Evolutionary conservation across 2,888 invertebrate species (phyloP).

Genomic region (Plusia festucae): DNA sequence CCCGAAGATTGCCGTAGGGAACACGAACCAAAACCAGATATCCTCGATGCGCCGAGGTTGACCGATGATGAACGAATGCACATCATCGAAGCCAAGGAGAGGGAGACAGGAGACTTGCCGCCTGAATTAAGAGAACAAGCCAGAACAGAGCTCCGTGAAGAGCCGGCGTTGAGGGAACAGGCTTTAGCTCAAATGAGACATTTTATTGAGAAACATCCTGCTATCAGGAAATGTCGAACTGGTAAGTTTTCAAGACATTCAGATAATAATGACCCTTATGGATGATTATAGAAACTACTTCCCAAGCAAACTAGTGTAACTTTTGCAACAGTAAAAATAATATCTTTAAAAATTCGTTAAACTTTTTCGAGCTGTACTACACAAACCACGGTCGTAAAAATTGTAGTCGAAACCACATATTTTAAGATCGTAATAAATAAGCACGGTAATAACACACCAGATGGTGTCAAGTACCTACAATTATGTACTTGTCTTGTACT

Average conservation of each 20-base stretch:
- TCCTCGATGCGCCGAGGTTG: conserved; percentile 71
- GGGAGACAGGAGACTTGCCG: conserved; percentile 84
- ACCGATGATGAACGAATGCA: conserved; percentile 80
- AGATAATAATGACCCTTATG: too few species aligned
- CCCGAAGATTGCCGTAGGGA: conserved; percentile 80
- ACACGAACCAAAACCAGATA: conserved; percentile 75
- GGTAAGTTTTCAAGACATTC: conserved; percentile 76
- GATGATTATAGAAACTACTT: too few species aligned
- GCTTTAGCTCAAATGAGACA: conserved; percentile 94
- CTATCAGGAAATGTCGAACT: conserved; percentile 94
- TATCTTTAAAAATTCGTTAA: neutral
- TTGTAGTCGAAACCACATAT: neutral
- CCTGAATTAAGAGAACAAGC: conserved; percentile 91
- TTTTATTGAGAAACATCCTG: conserved; percentile 95
- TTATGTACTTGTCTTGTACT: neutral
- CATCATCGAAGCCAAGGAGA: conserved; percentile 77
- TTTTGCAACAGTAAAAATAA: neutral
- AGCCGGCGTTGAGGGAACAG: conserved; percentile 92
- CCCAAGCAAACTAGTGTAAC: too few species aligned
- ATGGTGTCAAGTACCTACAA: conserved; percentile 5
- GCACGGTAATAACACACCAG: neutral
- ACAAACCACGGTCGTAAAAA: too few species aligned
- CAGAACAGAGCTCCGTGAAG: conserved; percentile 93
- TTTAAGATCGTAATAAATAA: neutral
- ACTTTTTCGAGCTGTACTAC: neutral